Conservation (phyloP, 2,888 invertebrate species). For the Monopis laevigella region DNA sequence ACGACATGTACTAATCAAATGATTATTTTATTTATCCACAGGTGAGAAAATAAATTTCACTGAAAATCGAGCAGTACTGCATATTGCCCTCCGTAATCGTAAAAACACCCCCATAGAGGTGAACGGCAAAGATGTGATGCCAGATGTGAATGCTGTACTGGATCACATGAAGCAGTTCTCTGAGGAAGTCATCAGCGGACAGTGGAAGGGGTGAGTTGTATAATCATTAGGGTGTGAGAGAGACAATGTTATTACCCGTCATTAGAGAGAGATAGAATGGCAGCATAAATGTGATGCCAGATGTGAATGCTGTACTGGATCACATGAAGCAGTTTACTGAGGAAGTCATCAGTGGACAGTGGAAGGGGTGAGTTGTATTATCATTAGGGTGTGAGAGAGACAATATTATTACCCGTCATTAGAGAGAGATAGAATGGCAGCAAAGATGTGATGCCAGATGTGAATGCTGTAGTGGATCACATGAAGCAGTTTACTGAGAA, state of each 20-base stretch:
- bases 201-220: constrained; percentile 71
- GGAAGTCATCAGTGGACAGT: constrained; percentile 75
- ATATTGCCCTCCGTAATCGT: constrained; percentile 92
- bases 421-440: too few relatives aligned
- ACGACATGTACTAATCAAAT: too few relatives aligned
- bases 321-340: constrained; percentile 96
- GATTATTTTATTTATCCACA: constrained; percentile 24
- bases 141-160: constrained; percentile 90
- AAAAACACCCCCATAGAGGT: constrained; percentile 81
- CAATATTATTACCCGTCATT: too few relatives aligned
- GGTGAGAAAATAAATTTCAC: constrained; percentile 99
- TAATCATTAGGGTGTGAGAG: too few relatives aligned
- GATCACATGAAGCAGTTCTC: constrained; percentile 96
- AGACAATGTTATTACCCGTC: too few relatives aligned
- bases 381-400: too few relatives aligned
- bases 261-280: too few relatives aligned
- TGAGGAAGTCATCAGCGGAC: constrained; percentile 75
- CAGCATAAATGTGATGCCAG: constrained; percentile 90
- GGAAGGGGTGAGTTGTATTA: constrained; percentile 75
- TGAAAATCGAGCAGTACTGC: constrained; percentile 94
- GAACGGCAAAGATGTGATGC: constrained; percentile 83
- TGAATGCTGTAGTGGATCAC: constrained; percentile 89
- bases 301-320: constrained; percentile 87
- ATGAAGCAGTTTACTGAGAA: constrained; percentile 93
- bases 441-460: constrained; percentile 91